These are phyloP conservation scores for Alectura lathami DNA, from an alignment of 2,113 vertebrate species.

Conservation along the genomic window DNA sequence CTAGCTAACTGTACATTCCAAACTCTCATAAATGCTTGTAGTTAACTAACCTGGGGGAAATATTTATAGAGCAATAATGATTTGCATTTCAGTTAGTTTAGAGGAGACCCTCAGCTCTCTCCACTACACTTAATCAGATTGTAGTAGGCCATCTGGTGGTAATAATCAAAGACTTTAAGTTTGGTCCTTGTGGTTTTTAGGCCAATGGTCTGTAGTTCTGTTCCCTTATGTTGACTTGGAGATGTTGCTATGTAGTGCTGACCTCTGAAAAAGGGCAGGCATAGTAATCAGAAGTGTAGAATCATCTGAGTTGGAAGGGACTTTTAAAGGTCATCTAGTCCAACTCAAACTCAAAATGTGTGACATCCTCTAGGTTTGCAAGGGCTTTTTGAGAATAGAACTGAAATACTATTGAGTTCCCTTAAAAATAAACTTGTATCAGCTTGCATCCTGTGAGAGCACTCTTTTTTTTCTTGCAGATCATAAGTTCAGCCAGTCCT, in stretches of 20 bases:
- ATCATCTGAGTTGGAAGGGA: too few species aligned
- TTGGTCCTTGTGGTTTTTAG: background rate
- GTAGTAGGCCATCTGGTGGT: background rate
- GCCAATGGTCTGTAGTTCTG: background rate
- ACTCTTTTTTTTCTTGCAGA: slow-evolving; percentile 75
- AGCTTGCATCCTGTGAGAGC: background rate
- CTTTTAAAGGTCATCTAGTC: too few species aligned
- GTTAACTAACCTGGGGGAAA: background rate
- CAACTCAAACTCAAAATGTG: too few species aligned
- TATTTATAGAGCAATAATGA: background rate
- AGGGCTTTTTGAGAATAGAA: background rate
- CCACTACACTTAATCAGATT: background rate
- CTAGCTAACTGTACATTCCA: background rate
- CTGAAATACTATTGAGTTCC: background rate
- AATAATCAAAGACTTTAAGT: background rate
- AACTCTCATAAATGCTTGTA: background rate
- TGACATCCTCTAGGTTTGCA: background rate
- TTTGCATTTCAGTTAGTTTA: background rate
- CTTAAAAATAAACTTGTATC: background rate
- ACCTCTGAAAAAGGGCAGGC: background rate
- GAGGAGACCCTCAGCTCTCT: background rate
- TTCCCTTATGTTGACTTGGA: background rate
- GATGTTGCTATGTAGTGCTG: background rate
- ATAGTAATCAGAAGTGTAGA: background rate
- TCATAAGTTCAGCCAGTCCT: slow-evolving; percentile 93